These are phyloP conservation scores for Hippocampus abdominalis DNA, from an alignment of 2,113 vertebrate species.

Conservation along the genomic window DNA sequence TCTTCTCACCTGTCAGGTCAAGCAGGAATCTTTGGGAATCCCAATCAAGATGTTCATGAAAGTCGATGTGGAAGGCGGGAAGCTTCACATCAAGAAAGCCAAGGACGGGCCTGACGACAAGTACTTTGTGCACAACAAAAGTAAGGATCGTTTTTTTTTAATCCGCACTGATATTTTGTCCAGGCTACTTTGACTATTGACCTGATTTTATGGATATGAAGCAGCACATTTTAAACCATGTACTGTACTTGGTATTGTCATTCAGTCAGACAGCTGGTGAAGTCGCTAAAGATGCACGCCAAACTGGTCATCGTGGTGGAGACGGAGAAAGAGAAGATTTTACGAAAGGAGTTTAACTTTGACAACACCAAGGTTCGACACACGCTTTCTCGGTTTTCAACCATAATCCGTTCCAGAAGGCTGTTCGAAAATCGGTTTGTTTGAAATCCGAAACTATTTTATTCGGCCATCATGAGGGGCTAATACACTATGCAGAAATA, in stretches of 20 bases:
- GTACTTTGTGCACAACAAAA: constrained; percentile 92
- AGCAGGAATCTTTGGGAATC: constrained; percentile 86
- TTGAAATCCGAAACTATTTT: too few relatives aligned
- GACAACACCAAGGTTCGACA: constrained; percentile 87
- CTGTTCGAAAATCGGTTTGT: too few relatives aligned
- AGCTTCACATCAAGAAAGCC: constrained; percentile 88
- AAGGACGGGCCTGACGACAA: constrained; percentile 96
- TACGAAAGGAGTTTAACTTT: constrained; percentile 89
- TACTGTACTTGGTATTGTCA: constrained; percentile 5
- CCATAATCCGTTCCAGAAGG: too few relatives aligned
- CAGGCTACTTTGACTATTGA: background rate
- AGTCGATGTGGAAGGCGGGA: constrained; percentile 92
- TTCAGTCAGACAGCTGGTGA: constrained; percentile 92
- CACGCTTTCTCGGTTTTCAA: too few relatives aligned
- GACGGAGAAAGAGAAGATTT: constrained; percentile 90
- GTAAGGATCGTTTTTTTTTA: constrained; percentile 68
- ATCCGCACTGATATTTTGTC: background rate
- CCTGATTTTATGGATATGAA: background rate
- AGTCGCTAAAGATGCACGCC: constrained; percentile 88
- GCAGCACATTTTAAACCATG: background rate
- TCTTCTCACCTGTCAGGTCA: constrained; percentile 76
- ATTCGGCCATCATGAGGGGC: too few relatives aligned
- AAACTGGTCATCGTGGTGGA: constrained; percentile 87
- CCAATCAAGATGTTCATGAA: constrained; percentile 88
- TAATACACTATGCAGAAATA: too few relatives aligned